A percentile compares a stretch with the other conserved stretches of the same genome.
These are phyloP conservation scores for Aspidiotus rigidus DNA, from an alignment of 2,888 invertebrate genomes.

Conservation along the genomic window DNA sequence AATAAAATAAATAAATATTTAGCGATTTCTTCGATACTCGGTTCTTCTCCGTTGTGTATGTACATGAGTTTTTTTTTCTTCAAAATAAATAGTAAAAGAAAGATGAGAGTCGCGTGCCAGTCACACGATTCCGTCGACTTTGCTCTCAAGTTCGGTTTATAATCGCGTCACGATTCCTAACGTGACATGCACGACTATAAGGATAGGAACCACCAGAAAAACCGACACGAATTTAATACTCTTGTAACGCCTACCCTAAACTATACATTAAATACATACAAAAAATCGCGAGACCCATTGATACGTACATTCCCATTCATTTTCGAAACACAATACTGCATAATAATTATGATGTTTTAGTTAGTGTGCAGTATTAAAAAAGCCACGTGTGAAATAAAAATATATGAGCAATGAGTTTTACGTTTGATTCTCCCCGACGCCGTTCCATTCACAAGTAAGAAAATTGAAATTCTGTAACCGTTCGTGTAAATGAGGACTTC, in stretches of 20 bases:
- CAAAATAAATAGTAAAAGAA: background rate
- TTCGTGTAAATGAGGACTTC: too few relatives aligned
- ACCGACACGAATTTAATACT: background rate
- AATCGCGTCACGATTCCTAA: conserved; percentile 30
- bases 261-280: background rate
- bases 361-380: too few relatives aligned
- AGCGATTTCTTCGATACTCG: background rate
- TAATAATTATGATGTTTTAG: too few relatives aligned
- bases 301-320: too few relatives aligned
- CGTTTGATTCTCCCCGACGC: too few relatives aligned
- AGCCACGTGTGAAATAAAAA: too few relatives aligned
- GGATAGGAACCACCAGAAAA: conserved; percentile 21
- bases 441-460: too few relatives aligned
- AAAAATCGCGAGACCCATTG: too few relatives aligned
- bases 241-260: conserved; percentile 26
- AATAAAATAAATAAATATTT: background rate
- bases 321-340: too few relatives aligned
- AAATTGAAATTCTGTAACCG: too few relatives aligned
- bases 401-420: too few relatives aligned
- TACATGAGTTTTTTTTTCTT: background rate
- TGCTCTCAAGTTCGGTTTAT: conserved; percentile 19
- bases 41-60: background rate
- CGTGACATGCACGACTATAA: conserved; percentile 28
- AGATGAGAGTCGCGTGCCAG: conserved; percentile 26
- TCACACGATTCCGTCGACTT: conserved; percentile 29